Percentiles rank a stretch among this genome's conserved stretches.
These are phyloP conservation scores for Bombyx mandarina DNA, from an alignment of 1,140 invertebrate species.

Conservation along the genomic window DNA sequence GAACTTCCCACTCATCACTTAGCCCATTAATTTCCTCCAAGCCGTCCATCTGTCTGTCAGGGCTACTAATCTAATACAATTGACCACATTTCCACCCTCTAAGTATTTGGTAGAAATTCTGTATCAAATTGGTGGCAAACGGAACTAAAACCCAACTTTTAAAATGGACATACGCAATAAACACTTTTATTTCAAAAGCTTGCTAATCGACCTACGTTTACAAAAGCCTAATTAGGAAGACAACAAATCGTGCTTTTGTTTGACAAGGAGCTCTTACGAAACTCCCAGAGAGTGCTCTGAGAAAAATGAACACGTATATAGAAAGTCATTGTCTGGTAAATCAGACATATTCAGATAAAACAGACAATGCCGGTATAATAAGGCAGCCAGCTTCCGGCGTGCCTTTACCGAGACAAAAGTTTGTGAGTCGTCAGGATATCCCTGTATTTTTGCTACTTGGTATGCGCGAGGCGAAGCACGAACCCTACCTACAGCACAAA, in stretches of 20 bases:
- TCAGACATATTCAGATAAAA: conserved; percentile 46
- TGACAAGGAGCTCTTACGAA: conserved; percentile 20
- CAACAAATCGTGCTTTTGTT: conserved; percentile 18
- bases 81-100: conserved; percentile 61
- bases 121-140: no score
- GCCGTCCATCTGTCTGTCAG: conserved; percentile 60
- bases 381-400: conserved; percentile 42
- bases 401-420: conserved; percentile 46
- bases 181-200: no score
- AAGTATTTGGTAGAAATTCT: no score
- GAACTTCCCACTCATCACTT: conserved; percentile 62
- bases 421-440: conserved; percentile 32
- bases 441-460: conserved; percentile 27
- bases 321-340: conserved; percentile 31
- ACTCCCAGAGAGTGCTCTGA: conserved; percentile 16
- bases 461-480: conserved; percentile 30
- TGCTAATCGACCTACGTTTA: conserved; percentile 1
- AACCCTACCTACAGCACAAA: no score
- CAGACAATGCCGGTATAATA: conserved; percentile 48
- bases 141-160: no score
- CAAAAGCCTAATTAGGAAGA: conserved; percentile 17
- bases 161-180: no score
- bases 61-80: conserved; percentile 66
- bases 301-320: conserved; percentile 23
- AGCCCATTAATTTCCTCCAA: conserved; percentile 59